Percentiles rank a stretch among this genome's conserved stretches.
phyloP scores from a whole-genome alignment of 2,888 invertebrate genomes.

The Leptopilina syphax region DNA sequence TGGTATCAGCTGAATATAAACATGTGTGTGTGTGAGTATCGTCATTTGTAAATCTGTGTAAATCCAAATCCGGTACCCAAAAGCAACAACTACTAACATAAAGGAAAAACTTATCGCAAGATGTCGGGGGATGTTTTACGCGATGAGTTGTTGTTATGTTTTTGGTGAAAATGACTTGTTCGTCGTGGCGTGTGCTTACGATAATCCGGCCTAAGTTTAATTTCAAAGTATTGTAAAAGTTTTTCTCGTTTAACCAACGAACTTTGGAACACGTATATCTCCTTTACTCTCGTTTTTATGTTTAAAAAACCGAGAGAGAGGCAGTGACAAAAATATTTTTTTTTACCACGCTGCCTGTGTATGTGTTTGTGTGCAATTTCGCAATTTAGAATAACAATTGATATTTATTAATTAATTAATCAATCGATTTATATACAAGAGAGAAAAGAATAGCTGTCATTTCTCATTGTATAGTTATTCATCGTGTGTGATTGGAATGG shows the following conservation, averaged over 20 bases:
- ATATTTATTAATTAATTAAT: neutral
- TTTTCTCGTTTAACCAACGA: neutral
- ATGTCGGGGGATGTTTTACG: constrained; percentile 30
- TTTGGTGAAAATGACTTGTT: constrained; percentile 14
- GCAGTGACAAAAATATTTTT: constrained; percentile 11
- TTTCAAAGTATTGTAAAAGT: neutral
- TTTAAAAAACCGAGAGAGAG: neutral
- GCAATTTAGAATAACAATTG: constrained; percentile 3
- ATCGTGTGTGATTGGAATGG: constrained; percentile 79
- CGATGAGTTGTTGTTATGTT: constrained; percentile 22
- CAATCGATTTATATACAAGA: too few relatives aligned
- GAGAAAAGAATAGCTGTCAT: neutral
- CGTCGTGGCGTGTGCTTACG: constrained; percentile 2
- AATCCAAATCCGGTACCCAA: constrained; percentile 9
- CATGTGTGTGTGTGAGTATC: neutral
- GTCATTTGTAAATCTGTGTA: constrained; percentile 1
- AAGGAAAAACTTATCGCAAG: constrained; percentile 25
- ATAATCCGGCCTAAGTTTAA: constrained; percentile 11
- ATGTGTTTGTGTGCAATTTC: neutral
- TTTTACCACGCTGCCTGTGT: neutral
- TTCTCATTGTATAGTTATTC: constrained; percentile 39
- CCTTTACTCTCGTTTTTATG: neutral
- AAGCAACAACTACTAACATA: neutral
- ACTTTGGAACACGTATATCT: constrained; percentile 5
- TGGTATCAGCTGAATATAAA: constrained; percentile 12